These are phyloP conservation scores for Lethenteron reissneri DNA, from an alignment of 2,113 vertebrate genomes.

Conservation along the genomic window DNA sequence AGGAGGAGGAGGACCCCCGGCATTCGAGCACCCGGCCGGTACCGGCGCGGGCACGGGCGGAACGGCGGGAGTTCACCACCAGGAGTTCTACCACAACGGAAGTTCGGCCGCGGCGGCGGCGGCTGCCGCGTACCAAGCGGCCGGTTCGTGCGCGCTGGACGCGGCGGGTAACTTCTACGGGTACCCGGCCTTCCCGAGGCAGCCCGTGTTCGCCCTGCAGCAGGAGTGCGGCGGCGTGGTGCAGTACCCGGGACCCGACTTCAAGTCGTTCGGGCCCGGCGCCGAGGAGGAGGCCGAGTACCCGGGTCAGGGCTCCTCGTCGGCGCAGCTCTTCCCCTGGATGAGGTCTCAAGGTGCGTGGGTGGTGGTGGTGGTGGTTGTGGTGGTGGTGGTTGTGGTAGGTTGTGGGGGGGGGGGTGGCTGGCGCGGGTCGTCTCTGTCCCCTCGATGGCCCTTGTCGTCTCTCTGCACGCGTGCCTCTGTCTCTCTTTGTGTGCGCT, in stretches of 20 bases:
- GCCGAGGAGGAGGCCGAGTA: not conserved
- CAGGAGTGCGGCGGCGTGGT: not conserved
- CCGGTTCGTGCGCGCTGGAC: not conserved
- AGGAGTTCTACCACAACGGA: not conserved
- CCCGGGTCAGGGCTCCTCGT: not conserved
- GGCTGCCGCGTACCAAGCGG: not conserved
- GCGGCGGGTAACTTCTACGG: not conserved
- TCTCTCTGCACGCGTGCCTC: no score
- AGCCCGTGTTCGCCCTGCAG: slow-evolving; percentile 4
- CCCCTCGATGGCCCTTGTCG: no score
- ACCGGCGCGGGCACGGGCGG: not conserved
- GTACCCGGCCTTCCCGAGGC: slow-evolving; percentile 3
- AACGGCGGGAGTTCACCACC: not conserved
- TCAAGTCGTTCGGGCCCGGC: slow-evolving; percentile 2
- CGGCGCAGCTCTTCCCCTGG: slow-evolving; percentile 1
- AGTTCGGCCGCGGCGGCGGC: not conserved
- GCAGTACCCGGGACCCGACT: not conserved
- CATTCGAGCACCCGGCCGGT: not conserved
- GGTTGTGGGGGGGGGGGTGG: not conserved
- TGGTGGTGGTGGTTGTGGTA: not conserved
- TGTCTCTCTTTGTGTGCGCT: no score
- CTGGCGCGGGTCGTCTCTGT: no score
- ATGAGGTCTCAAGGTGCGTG: slow-evolving; percentile 4
- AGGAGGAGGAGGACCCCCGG: not conserved
- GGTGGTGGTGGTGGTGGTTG: not conserved